Evolutionary conservation across 2,113 vertebrate genomes (phyloP).

Genomic region (Albula goreensis): DNA sequence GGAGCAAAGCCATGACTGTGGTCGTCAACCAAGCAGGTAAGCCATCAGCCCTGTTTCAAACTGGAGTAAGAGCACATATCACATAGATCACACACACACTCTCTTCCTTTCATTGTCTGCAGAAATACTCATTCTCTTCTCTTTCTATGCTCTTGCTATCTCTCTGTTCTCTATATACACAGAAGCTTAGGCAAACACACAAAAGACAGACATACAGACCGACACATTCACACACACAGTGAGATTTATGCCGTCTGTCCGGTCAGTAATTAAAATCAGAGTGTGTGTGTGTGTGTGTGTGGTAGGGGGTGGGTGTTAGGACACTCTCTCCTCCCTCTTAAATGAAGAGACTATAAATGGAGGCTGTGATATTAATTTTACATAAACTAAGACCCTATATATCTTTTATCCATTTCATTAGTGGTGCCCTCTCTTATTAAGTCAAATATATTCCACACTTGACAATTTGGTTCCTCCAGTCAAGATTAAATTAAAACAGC

Average conservation of each 20-base stretch:
- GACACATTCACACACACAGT: neutral
- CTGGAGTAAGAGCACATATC: too few relatives aligned
- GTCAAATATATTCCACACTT: constrained; percentile 54
- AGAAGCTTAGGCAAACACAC: neutral
- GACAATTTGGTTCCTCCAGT: constrained; percentile 25
- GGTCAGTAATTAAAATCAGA: neutral
- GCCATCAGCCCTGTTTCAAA: too few relatives aligned
- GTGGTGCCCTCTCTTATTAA: constrained; percentile 56
- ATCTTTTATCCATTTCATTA: constrained; percentile 67
- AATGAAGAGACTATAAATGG: constrained; percentile 52
- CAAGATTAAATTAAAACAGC: neutral
- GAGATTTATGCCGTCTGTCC: neutral
- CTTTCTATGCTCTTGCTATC: neutral
- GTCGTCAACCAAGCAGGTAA: too few relatives aligned
- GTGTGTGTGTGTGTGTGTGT: neutral
- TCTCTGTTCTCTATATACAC: neutral
- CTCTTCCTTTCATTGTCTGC: too few relatives aligned
- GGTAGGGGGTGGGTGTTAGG: neutral
- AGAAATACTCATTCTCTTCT: too few relatives aligned
- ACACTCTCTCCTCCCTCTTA: neutral
- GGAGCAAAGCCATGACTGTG: too few relatives aligned
- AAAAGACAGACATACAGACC: neutral
- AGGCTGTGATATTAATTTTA: constrained; percentile 61
- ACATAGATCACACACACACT: too few relatives aligned
- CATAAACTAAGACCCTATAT: constrained; percentile 56